Evolutionary conservation across 2,113 vertebrate genomes (phyloP).

Genomic region (Zosterops lateralis): DNA sequence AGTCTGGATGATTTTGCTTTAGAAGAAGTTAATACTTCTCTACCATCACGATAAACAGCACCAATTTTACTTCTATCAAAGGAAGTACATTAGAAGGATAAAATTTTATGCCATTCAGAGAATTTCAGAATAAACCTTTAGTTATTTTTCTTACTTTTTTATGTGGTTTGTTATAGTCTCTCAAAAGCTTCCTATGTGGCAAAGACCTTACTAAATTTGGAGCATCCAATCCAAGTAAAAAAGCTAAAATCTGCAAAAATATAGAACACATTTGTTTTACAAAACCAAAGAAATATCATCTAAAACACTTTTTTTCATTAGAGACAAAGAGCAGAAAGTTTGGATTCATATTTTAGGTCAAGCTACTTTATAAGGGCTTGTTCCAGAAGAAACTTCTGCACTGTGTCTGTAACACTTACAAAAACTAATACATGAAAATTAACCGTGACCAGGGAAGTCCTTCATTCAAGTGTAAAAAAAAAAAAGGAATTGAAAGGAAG

Average conservation of each 20-base stretch:
- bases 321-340: constrained; percentile 69
- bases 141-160: constrained; percentile 8
- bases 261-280: constrained; percentile 77
- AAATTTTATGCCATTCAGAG: constrained; percentile 64
- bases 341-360: constrained; percentile 67
- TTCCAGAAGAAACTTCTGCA: constrained; percentile 63
- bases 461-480: constrained; percentile 54
- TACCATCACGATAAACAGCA: constrained; percentile 69
- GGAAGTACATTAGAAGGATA: constrained; percentile 74
- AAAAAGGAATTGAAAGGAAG: background rate
- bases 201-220: constrained; percentile 71
- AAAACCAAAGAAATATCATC: constrained; percentile 73
- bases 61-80: constrained; percentile 72
- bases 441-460: constrained; percentile 41
- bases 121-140: constrained; percentile 70
- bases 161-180: constrained; percentile 51
- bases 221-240: constrained; percentile 75
- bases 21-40: constrained; percentile 81
- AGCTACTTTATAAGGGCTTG: constrained; percentile 69
- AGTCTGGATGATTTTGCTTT: constrained; percentile 83
- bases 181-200: constrained; percentile 66
- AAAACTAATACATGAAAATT: constrained; percentile 62
- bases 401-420: constrained; percentile 65
- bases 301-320: constrained; percentile 61
- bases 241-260: constrained; percentile 81